Base-by-base conservation (phyloP, 2,113 vertebrate genomes). In the Halcyon malimbica region DNA sequence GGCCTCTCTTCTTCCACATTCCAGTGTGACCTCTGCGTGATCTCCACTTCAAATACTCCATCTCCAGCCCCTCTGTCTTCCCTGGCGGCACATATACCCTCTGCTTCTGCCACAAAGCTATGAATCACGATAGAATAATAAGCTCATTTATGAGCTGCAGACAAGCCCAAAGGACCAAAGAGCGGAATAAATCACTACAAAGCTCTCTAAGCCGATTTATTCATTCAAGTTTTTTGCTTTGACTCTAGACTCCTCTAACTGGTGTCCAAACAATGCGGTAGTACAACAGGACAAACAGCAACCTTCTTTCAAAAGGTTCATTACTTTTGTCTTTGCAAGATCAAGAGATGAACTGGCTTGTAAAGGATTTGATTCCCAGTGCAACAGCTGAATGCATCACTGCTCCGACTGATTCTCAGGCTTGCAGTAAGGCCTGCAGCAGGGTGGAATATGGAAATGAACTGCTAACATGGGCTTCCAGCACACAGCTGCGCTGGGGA, bases 91-190 rank as follows among this genome's bases (percentile, higher is more conserved):
- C 71, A 82, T 71, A 80, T 29, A 91, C 94, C 87, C 95, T 94
- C 78, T 85, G 93, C 88, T 94, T 83, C 89, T 7, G 6, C 79
- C 84, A 87, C 91, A 80, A 50, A 94, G 85, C 96, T 70, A 77
- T 94, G 96, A 94, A 96, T 97, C 96, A 95, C 53, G 91, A 79
- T 42, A 80, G 93, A 97, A 96, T 96, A 97, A 97, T 94, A 87
- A 96, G 96, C 95, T 95, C n/a, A 1, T 94, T 97, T 94, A 95
- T 86, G 89, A 97, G 91, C 87, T 75, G 83, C 90, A 84, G 84
- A 89, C 87, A 71, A 90, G 69, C 94, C 94, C 94, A 69, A 73
- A 97, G 89, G 94, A 96, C 62, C 84, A 89, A 92, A 95, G 96
- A 96, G 94, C 7, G 0, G 84, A 96, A 93, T 96, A 96, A 97